Evolutionary conservation across 2,888 invertebrate genomes (phyloP).

Genomic region (Metallyticus violacea): DNA sequence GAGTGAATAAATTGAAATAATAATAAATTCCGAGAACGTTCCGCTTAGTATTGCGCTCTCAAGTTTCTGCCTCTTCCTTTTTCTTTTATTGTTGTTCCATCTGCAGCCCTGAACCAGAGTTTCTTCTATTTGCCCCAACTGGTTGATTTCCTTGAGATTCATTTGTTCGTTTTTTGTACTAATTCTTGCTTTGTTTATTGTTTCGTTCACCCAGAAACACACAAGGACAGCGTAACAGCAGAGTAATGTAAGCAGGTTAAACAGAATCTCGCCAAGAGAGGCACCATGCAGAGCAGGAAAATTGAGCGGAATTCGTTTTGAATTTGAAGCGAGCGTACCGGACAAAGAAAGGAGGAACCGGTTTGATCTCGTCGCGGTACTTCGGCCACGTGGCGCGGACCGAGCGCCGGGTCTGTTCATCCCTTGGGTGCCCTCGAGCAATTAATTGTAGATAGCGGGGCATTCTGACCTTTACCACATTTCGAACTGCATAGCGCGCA

Average conservation of each 20-base stretch:
- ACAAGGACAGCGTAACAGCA: neutral
- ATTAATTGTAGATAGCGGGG: neutral
- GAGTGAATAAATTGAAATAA: neutral
- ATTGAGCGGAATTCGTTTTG: no score
- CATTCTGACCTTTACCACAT: neutral
- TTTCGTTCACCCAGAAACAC: neutral
- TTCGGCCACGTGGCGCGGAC: neutral
- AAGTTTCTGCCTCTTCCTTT: neutral
- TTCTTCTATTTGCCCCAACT: neutral
- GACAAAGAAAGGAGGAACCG: neutral
- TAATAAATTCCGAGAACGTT: neutral
- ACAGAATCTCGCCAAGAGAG: neutral
- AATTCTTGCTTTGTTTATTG: neutral
- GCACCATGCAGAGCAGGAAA: neutral
- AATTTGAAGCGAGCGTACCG: slow-evolving; percentile 6
- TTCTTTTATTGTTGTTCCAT: neutral
- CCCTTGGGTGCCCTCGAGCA: neutral
- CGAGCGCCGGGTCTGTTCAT: neutral
- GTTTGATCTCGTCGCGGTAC: neutral
- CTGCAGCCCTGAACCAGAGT: neutral
- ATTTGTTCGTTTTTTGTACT: neutral
- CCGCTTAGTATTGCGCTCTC: neutral
- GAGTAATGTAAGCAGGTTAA: neutral
- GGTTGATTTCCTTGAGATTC: neutral
- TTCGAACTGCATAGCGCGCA: neutral